phyloP scores from a whole-genome alignment of 2,888 invertebrate genomes.

The Lacanobia oleracea region DNA sequence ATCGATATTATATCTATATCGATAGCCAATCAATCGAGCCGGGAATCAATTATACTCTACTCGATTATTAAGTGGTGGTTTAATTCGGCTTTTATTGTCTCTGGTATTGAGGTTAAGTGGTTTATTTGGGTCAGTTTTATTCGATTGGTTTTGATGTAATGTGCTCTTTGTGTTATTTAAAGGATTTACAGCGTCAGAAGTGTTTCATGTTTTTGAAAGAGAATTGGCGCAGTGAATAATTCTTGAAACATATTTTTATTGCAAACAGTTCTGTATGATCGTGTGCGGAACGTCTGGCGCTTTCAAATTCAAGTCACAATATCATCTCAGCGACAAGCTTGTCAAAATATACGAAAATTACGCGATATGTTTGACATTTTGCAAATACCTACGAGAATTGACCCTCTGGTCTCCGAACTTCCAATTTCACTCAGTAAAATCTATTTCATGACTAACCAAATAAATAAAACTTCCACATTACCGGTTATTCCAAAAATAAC shows the following conservation, averaged over 20 bases:
- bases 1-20: slow-evolving; percentile 61
- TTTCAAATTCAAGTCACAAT: no score
- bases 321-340: no score
- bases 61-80: slow-evolving; percentile 58
- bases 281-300: no score
- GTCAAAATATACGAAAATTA: no score
- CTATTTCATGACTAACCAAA: not conserved
- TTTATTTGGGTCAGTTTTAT: slow-evolving; percentile 55
- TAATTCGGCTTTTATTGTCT: slow-evolving; percentile 64
- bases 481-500: slow-evolving; percentile 42
- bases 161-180: slow-evolving; percentile 21
- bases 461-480: slow-evolving; percentile 14
- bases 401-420: not conserved
- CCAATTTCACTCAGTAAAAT: not conserved
- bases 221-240: not conserved
- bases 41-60: slow-evolving; percentile 60
- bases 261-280: no score
- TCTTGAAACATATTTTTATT: not conserved
- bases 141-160: slow-evolving; percentile 20
- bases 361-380: no score
- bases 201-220: slow-evolving; percentile 10
- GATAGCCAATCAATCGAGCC: slow-evolving; percentile 65
- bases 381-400: no score
- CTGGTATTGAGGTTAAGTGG: slow-evolving; percentile 57
- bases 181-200: not conserved